Evolutionary conservation across 2,113 vertebrate genomes (phyloP), one percentile per base, ranked within the genome.

Genomic region (Astatoreochromis straeleni): DNA sequence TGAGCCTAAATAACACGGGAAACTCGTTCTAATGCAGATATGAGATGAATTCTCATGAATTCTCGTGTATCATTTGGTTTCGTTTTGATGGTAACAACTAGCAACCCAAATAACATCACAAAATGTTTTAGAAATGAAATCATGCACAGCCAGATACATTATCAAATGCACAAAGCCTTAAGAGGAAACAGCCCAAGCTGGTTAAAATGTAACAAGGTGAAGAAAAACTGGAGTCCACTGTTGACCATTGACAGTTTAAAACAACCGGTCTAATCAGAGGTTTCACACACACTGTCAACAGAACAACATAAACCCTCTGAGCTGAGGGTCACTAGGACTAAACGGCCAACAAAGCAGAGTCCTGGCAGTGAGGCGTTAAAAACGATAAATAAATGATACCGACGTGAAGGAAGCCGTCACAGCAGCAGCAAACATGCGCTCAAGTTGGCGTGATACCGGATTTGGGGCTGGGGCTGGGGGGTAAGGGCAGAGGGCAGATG

Each of bases 401-500:
- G 82, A 80, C 29, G 51, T 47, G 31, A 79, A 87, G 35, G 85
- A 58, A 57, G 58, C 81, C 65, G 82, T 53, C 38, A 73, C 55
- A 29, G 80, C 81, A 24, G 79, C 82, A 9, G 4, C 45, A 82
- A 83, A 87, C 83, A 51, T 83, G 70, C 68, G 82, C 19, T 75
- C 35, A 38, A 38, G 29, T 42, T 68, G 21, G 83, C 78, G 79
- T 84, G 85, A 81, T 49, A 9, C 17, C 3, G 19, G 88, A 47
- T 91, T 63, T 65, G 2, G 9, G 53, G 4, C 12, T 11, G 26
- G 29, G 49, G 24, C 33, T 35, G 5, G 9, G 9, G 7, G 21
- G 16, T 82, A 63, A n/a, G 79, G 86, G 91, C 95, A 96, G 95
- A n/a, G 79, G 86, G 91, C 95, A 96, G 95, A 95, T 94, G 95